Evolutionary conservation across 2,113 vertebrate species (phyloP), one percentile per base, ranked within the genome.

Genomic region (Symphodus melops): DNA sequence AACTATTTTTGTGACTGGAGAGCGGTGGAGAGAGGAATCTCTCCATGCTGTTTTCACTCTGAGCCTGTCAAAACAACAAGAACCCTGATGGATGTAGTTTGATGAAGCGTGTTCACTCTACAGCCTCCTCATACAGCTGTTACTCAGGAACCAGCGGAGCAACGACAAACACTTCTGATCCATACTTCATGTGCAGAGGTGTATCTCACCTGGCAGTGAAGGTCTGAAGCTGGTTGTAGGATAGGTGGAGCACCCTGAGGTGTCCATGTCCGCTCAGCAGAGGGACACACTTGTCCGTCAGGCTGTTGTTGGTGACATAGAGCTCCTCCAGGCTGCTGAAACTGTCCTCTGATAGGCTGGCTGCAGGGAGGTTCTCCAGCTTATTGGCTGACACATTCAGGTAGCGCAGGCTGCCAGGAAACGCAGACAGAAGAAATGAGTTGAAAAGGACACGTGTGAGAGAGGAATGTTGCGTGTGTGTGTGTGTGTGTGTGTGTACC

Each of bases 301-400:
- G 93, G 88, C 86, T 89, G 95, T 99, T 99, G 61, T 97, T 98
- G 55, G 97, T 98, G 87, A 97, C 79, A 54, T 98, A 99, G 51
- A 99, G 87, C 91, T 99, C 98, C 89, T 99, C 96, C 61, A 99
- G 90, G 88, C 94, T 89, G 89, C 97, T 99, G 61, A 60, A 93
- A 11, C 94, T 95, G 82, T 99, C 98, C 75, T 99, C 97, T 3
- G 97, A 97, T 68, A 94, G 92, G 33, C 95, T 95, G 76, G 96
- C 95, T 42, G 96, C 93, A n/a, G 98, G 98, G 68, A 99, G 94
- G 76, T 63, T 95, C 92, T 99, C 97, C 91, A 99, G 92, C 89
- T 95, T 96, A 93, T 99, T 99, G 84, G 98, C 97, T 7, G 97
- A 99, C 3, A 93, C 96, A 10, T 99, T 99, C 59, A 99, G 92